Evolutionary conservation across 2,113 vertebrate genomes (phyloP).

Genomic region (Pteruthius melanotis): DNA sequence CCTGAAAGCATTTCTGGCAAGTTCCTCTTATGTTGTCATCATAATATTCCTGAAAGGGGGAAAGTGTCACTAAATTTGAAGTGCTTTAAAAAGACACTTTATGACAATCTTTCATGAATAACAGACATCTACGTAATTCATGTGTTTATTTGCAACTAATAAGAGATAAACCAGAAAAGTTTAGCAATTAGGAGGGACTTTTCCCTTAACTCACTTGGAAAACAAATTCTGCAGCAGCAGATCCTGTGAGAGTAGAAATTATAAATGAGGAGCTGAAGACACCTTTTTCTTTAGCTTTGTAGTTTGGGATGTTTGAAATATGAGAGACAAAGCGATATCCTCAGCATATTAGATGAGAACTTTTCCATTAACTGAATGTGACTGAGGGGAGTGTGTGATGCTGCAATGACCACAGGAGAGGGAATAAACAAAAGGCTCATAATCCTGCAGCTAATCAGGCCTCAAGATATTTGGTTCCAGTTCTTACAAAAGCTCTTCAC

Average conservation of each 20-base stretch:
- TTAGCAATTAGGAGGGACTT: neutral
- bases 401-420: neutral
- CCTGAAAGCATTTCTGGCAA: slow-evolving; percentile 20
- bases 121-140: neutral
- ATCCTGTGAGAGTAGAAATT: neutral
- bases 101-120: neutral
- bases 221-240: neutral
- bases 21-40: neutral
- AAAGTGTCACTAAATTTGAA: neutral
- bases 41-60: neutral
- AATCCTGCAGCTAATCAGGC: neutral
- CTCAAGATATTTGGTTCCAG: neutral
- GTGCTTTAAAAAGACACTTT: neutral
- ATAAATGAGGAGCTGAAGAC: neutral
- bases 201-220: neutral
- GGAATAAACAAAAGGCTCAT: neutral
- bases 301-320: neutral
- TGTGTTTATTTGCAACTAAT: neutral
- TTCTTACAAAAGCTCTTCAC: neutral
- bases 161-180: neutral
- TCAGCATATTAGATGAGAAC: neutral
- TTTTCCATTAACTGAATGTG: neutral
- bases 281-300: neutral
- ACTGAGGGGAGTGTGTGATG: neutral
- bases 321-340: neutral